A percentile compares a stretch with the other conserved stretches of the same genome.
These are phyloP conservation scores for Ctena decussata DNA, from an alignment of 2,888 invertebrate genomes.

Conservation along the genomic window DNA sequence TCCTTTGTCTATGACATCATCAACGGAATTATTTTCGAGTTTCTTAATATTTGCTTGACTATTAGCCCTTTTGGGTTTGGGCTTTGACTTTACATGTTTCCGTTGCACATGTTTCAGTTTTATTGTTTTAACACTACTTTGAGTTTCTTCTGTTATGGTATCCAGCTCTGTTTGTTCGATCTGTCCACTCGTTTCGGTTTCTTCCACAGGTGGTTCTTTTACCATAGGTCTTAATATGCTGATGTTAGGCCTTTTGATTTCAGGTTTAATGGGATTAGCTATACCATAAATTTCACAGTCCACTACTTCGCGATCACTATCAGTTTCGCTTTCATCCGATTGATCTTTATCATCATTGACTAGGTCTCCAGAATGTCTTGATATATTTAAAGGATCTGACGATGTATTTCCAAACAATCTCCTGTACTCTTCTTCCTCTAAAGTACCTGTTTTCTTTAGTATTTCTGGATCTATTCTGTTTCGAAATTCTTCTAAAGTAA, in stretches of 20 bases:
- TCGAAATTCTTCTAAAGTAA: slow-evolving; percentile 2
- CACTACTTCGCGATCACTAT: neutral
- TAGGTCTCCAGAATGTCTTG: neutral
- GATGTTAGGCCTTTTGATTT: neutral
- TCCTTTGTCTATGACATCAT: neutral
- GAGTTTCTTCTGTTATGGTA: neutral
- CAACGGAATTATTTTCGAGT: neutral
- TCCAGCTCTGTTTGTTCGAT: neutral
- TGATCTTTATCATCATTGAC: neutral
- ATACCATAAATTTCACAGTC: neutral
- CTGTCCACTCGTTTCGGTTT: neutral
- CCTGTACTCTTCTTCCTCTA: neutral
- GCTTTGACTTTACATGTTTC: neutral
- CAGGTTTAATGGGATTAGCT: neutral
- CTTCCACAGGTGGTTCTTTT: neutral
- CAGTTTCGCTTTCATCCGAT: neutral
- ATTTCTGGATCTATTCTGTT: neutral
- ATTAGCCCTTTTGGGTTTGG: neutral
- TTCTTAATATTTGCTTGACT: neutral
- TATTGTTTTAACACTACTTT: neutral
- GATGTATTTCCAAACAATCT: neutral
- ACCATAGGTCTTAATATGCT: neutral
- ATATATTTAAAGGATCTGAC: neutral
- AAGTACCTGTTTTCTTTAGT: neutral
- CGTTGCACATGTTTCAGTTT: neutral